These are phyloP conservation scores for Artibeus lituratus DNA, from an alignment of 2,797 vertebrate species.

Conservation along the genomic window DNA sequence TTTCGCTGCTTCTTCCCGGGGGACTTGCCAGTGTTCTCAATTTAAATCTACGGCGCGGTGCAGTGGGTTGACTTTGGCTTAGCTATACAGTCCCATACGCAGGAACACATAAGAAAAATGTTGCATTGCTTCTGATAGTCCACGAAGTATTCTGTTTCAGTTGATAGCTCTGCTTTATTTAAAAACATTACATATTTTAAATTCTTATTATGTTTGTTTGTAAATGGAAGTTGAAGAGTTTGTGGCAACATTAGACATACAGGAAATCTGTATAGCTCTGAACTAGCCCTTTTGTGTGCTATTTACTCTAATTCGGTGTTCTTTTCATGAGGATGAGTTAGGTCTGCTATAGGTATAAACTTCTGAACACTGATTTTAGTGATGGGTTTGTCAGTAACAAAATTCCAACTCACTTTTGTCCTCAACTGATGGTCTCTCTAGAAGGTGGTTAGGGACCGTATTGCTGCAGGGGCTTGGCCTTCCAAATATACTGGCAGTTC, in stretches of 20 bases:
- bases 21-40: conserved; percentile 42
- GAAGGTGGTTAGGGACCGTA: conserved; percentile 7
- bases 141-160: conserved; percentile 40
- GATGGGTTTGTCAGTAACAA: conserved; percentile 4
- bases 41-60: conserved; percentile 52
- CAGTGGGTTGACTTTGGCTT: conserved; percentile 57
- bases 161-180: conserved; percentile 35
- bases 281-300: not conserved
- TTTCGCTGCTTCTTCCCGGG: conserved; percentile 26
- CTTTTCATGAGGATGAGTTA: conserved; percentile 6
- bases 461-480: conserved; percentile 45
- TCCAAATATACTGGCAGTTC: conserved; percentile 43
- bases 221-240: conserved; percentile 44
- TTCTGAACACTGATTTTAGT: not conserved
- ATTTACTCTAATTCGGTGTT: not conserved
- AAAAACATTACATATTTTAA: conserved; percentile 23
- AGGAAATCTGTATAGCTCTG: not conserved
- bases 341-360: not conserved
- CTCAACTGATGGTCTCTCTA: conserved; percentile 2
- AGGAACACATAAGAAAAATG: conserved; percentile 29
- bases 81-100: conserved; percentile 51
- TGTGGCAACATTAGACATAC: not conserved
- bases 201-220: conserved; percentile 1
- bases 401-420: not conserved
- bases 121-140: conserved; percentile 45